Base-by-base conservation (phyloP, 2,797 vertebrate species). In the Vireo griseus region DNA sequence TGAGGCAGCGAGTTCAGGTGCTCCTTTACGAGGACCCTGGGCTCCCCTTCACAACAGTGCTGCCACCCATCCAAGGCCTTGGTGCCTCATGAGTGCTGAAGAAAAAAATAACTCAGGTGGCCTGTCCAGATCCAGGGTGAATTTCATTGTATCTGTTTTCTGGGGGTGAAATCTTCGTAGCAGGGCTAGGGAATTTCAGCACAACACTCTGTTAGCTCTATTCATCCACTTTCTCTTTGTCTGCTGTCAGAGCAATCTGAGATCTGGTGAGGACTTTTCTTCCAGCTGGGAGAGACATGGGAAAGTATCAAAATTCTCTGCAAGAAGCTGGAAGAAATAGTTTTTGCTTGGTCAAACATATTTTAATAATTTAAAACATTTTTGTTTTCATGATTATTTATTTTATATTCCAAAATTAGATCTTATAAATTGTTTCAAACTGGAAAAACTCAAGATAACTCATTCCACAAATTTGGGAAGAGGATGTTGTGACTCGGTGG, bases 281-380 rank as follows among this genome's bases (percentile, higher is more conserved):
- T 91, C 92, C 57, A 83, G 48, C 15, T 4, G 1, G 47, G 16
- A 88, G 44, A 74, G 17, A 78, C 25, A 28, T 0, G 44, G 69
- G 29, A 75, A 94, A 75, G 35, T 35, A 81, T 77, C 57, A 75
- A 68, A 86, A 65, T 78, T 42, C 83, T 75, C 69, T 84, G n/a
- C 0, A 4, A 93, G 61, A 88, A 22, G 10, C 35, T 47, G 66
- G 66, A 86, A 77, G 73, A 77, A 81, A 31, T 18, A 54, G 16
- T 68, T 80, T 55, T 76, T 40, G 11, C 42, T 84, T 55, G 33
- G 22, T 92, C 85, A 83, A 92, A 80, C 5, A 63, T 55, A 78
- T 82, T 94, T 77, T 48, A 90, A 55, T 90, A 86, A 88, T 35
- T 63, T 50, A 63, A 91, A 95, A 33, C 37, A 52, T 79, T 92